These are phyloP conservation scores for Abscondita cerata DNA, from an alignment of 2,888 invertebrate genomes.

Conservation along the genomic window DNA sequence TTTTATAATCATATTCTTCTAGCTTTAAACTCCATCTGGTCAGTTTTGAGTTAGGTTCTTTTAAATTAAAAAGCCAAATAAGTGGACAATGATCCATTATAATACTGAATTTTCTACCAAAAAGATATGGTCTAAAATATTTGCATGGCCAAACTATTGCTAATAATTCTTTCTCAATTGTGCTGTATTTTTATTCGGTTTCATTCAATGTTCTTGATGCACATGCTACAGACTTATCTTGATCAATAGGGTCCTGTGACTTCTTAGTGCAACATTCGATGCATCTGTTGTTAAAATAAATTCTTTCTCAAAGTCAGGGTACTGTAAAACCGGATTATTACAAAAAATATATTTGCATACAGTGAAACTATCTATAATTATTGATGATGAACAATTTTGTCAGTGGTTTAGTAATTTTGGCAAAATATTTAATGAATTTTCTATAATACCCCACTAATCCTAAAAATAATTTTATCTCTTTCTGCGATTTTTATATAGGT, in stretches of 20 bases:
- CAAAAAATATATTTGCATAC: background rate
- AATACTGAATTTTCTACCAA: background rate
- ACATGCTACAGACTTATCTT: background rate
- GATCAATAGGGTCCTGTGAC: background rate
- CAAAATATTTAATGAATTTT: conserved; percentile 2
- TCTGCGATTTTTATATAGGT: background rate
- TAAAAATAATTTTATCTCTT: no score
- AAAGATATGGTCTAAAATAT: background rate
- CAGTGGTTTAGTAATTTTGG: background rate
- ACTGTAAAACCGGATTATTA: background rate
- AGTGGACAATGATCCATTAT: background rate
- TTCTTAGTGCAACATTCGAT: background rate
- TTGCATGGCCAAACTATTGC: no score
- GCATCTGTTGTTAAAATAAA: conserved; percentile 4
- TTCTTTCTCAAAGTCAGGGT: background rate
- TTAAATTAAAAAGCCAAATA: background rate
- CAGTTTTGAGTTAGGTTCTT: background rate
- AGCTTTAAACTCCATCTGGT: background rate
- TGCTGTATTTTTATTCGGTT: no score
- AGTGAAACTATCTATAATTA: background rate
- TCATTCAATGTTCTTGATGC: no score
- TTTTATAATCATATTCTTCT: no score
- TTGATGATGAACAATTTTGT: background rate
- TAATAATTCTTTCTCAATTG: no score
- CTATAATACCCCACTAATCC: no score